Evolutionary conservation across 1,140 invertebrate species (phyloP), one percentile per base, ranked within the genome.

Genomic region (Drosophila fuyamai): DNA sequence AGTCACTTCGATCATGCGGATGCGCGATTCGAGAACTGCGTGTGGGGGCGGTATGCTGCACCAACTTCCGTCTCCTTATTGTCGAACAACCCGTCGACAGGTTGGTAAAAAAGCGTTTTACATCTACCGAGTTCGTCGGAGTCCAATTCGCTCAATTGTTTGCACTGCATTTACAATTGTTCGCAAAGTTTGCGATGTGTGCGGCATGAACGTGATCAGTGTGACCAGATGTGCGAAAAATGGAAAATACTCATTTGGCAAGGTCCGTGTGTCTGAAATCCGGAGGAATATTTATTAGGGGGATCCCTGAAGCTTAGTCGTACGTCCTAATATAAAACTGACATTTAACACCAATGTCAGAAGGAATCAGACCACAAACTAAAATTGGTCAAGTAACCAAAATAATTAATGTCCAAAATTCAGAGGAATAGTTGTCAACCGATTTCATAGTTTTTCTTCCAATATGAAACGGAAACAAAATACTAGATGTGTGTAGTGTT

Each of bases 1-100:
- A 67, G 46, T 65, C 36, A 16, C 58, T n/a, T 51, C 46, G 65
- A 9, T 67, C 32, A 67, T 67, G 36, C 65, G 46, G 29, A 12
- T 5, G 36, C 4, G 18, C 46, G 16, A 29, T n/a, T 51, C 32
- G 18, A 12, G 65, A 65, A 66, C 16, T 60, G 7, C 12, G 9
- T 1, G 6, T 2, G 13, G 5, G 4, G 7, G 5, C 5, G 1
- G 38, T 1, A 9, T 14, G 0, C 12, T 35, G 1, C 27, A 8
- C 7, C 2, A 9, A 9, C 0, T 3, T 8, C 0, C n/a, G 29
- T n/a, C 32, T 36, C 14, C 32, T 18, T 36, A 12, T 5, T 2
- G 14, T 0, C 35, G 13, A 13, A 5, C 10, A 16, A 23, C 16
- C n/a, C 0, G 6, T 7, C 10, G 6, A 14, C 4, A 5, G 8